phyloP scores from a whole-genome alignment of 2,113 vertebrate species.

The Sphyrna mokarran region DNA sequence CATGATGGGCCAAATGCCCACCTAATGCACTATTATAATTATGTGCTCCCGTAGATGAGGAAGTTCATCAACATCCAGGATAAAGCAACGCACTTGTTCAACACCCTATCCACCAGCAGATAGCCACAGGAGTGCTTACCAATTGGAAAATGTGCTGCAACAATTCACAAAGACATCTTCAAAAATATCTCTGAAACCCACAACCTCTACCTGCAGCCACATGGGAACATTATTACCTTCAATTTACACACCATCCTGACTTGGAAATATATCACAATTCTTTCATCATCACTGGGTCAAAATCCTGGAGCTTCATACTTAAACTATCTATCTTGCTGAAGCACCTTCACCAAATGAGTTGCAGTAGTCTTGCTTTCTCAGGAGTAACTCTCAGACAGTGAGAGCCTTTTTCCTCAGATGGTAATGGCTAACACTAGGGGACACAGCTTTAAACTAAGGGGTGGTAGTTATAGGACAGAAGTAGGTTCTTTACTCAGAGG shows the following conservation, averaged over 20 bases:
- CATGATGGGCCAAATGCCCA: too few relatives aligned
- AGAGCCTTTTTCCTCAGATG: too few relatives aligned
- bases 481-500: too few relatives aligned
- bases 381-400: too few relatives aligned
- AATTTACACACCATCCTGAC: background rate
- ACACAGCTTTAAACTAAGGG: too few relatives aligned
- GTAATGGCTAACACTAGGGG: too few relatives aligned
- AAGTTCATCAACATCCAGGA: background rate
- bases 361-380: background rate
- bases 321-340: background rate
- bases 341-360: background rate
- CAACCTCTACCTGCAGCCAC: background rate
- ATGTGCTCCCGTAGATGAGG: background rate
- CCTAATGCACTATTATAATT: too few relatives aligned
- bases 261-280: background rate
- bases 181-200: background rate
- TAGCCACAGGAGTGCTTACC: background rate
- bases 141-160: background rate
- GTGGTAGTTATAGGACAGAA: too few relatives aligned
- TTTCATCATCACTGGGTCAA: background rate
- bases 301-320: background rate
- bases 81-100: background rate
- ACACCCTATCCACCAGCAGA: background rate
- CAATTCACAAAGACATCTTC: background rate
- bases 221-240: too few relatives aligned